Evolutionary conservation across 2,113 vertebrate species (phyloP).

Genomic region (Quiscalus mexicanus): DNA sequence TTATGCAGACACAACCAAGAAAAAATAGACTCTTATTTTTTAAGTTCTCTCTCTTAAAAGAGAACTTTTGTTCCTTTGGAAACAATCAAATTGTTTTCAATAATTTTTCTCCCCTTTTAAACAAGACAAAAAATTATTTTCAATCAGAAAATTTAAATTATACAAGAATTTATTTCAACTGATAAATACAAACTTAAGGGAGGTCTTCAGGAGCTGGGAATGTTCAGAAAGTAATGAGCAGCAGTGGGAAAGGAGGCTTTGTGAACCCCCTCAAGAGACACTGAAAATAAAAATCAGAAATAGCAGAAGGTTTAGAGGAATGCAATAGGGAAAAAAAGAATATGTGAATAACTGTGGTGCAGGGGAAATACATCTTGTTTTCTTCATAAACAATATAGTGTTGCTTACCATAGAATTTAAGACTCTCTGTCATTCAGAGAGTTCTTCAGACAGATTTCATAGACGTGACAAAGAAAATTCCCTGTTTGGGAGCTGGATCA

Average conservation of each 20-base stretch:
- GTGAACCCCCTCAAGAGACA: neutral
- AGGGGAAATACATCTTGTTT: neutral
- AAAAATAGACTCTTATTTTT: neutral
- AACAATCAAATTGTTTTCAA: neutral
- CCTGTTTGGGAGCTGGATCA: neutral
- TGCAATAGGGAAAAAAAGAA: rapidly evolving
- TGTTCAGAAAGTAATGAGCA: neutral
- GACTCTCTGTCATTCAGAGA: neutral
- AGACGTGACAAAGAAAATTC: neutral
- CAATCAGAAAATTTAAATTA: neutral
- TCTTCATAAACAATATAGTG: neutral
- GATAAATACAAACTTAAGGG: neutral
- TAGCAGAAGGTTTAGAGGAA: neutral
- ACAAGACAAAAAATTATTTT: neutral
- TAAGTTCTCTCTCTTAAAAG: neutral
- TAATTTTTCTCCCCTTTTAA: neutral
- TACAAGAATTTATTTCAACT: neutral
- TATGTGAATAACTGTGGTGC: neutral
- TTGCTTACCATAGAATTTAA: neutral
- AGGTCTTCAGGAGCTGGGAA: neutral
- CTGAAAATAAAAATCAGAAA: neutral
- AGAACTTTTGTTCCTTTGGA: neutral
- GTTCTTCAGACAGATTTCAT: neutral
- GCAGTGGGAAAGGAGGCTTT: neutral
- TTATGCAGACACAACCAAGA: neutral